Percentiles rank a stretch among this genome's conserved stretches.
Evolutionary conservation across 2,888 invertebrate species (phyloP).

Genomic region (Chaitophorus viminalis): DNA sequence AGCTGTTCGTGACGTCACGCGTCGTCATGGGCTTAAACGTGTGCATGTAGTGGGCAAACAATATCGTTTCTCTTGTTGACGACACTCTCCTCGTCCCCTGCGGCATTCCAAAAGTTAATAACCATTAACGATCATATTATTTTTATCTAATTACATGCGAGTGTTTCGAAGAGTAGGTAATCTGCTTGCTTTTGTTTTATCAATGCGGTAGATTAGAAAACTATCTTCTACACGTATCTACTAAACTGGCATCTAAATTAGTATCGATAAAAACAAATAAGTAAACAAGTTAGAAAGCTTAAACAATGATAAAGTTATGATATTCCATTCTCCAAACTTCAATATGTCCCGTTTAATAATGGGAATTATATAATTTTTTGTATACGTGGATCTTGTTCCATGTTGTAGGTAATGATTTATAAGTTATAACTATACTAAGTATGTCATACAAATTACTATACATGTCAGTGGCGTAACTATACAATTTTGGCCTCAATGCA

Average conservation of each 20-base stretch:
- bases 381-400: not conserved
- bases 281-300: conserved; percentile 1
- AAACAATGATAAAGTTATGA: not conserved
- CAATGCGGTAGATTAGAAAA: too few relatives aligned
- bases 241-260: too few relatives aligned
- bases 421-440: not conserved
- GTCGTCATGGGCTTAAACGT: conserved; percentile 3
- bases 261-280: too few relatives aligned
- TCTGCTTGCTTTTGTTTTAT: not conserved
- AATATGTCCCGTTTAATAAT: not conserved
- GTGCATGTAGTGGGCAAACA: not conserved
- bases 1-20: conserved; percentile 59
- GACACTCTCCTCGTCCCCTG: not conserved
- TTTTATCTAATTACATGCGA: too few relatives aligned
- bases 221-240: too few relatives aligned
- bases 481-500: conserved; percentile 9
- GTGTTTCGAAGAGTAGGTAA: too few relatives aligned
- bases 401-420: too few relatives aligned
- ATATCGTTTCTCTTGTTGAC: not conserved
- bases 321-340: not conserved
- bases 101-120: conserved; percentile 11
- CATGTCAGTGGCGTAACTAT: conserved; percentile 15
- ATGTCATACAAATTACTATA: not conserved
- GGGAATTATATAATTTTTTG: not conserved
- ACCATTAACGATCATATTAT: too few relatives aligned